Percentiles rank a stretch among this genome's conserved stretches.
phyloP scores from a whole-genome alignment of 2,113 vertebrate genomes.

The Vulpes lagopus region DNA sequence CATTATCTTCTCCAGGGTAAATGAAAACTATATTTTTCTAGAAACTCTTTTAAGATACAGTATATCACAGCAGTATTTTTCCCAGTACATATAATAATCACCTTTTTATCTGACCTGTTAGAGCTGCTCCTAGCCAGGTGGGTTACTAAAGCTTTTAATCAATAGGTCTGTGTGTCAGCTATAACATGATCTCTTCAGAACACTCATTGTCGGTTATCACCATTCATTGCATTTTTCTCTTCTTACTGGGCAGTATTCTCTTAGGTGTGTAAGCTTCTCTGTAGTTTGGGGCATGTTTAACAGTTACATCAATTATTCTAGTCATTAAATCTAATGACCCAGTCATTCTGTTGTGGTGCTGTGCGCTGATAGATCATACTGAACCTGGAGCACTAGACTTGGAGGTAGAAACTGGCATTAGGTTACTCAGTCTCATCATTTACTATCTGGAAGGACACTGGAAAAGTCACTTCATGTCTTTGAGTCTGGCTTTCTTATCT shows the following conservation, averaged over 20 bases:
- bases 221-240: not conserved
- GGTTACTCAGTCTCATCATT: not conserved
- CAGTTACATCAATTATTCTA: not conserved
- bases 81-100: not conserved
- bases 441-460: not conserved
- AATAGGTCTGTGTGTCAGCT: not conserved
- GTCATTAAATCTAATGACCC: not conserved
- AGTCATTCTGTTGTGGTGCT: not conserved
- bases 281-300: not conserved
- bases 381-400: not conserved
- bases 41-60: not conserved
- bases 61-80: constrained; percentile 19
- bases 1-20: not conserved
- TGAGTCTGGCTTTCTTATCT: not conserved
- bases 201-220: not conserved
- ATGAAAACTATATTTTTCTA: not conserved
- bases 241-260: not conserved
- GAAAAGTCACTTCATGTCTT: not conserved
- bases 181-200: not conserved
- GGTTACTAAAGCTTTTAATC: not conserved
- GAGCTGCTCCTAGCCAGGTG: not conserved
- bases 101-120: not conserved
- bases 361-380: not conserved
- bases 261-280: not conserved
- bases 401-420: not conserved